These are phyloP conservation scores for Cryptotermes secundus DNA, from an alignment of 1,140 invertebrate genomes.

Conservation along the genomic window DNA sequence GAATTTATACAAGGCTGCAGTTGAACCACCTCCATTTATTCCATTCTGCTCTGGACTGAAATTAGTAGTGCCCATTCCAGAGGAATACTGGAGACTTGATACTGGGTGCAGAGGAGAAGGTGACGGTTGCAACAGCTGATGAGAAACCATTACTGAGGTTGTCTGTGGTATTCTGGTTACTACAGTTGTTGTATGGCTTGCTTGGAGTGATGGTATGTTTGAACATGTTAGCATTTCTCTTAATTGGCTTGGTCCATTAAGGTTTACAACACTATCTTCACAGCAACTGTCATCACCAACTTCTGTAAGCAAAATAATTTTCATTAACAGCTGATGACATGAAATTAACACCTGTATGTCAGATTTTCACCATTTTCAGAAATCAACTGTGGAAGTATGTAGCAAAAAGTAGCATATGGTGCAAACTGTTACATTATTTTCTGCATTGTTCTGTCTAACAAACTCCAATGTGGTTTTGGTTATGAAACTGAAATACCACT, in stretches of 20 bases:
- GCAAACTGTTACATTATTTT: too few relatives aligned
- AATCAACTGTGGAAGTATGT: too few relatives aligned
- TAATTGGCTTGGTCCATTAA: slow-evolving; percentile 34
- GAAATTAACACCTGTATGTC: too few relatives aligned
- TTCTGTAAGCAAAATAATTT: not conserved
- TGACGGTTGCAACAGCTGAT: slow-evolving; percentile 50
- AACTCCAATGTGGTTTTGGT: too few relatives aligned
- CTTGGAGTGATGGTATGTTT: slow-evolving; percentile 32
- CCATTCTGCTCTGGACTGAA: slow-evolving; percentile 37
- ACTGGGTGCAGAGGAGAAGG: slow-evolving; percentile 44
- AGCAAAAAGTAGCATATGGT: too few relatives aligned
- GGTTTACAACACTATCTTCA: slow-evolving; percentile 21
- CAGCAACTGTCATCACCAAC: slow-evolving; percentile 5
- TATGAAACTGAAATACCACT: too few relatives aligned
- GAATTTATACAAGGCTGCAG: slow-evolving; percentile 71
- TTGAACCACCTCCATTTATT: not conserved
- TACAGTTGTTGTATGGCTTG: slow-evolving; percentile 35
- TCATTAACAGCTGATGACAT: too few relatives aligned
- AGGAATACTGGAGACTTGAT: slow-evolving; percentile 37
- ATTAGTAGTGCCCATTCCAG: slow-evolving; percentile 37
- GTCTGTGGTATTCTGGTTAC: slow-evolving; percentile 37
- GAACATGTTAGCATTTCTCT: slow-evolving; percentile 37
- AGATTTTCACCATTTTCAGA: too few relatives aligned
- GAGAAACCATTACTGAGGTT: slow-evolving; percentile 40
- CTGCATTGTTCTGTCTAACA: too few relatives aligned